A percentile compares a stretch with the other conserved stretches of the same genome.
phyloP scores from a whole-genome alignment of 2,797 vertebrate genomes.

The Manis pentadactyla region DNA sequence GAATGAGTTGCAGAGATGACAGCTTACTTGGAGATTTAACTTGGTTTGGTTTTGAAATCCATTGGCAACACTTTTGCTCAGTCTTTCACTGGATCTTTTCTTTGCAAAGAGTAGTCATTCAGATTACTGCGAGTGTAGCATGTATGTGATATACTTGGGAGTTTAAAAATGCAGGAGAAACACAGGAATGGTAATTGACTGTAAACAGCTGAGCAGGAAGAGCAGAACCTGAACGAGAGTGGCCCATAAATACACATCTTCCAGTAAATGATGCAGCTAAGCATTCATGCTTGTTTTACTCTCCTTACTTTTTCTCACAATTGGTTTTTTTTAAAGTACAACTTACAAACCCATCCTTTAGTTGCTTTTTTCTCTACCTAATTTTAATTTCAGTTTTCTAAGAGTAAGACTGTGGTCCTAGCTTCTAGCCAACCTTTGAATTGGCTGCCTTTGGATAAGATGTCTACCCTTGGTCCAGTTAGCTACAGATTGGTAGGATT shows the following conservation, averaged over 20 bases:
- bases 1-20: neutral
- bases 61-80: neutral
- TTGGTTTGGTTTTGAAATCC: neutral
- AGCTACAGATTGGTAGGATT: neutral
- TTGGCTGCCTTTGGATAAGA: neutral
- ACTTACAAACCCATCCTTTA: neutral
- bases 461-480: neutral
- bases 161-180: neutral
- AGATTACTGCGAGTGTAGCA: neutral
- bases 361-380: neutral
- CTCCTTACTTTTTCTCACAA: neutral
- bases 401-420: neutral
- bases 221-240: neutral
- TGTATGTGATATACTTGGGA: neutral
- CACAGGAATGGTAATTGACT: neutral
- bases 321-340: neutral
- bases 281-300: neutral
- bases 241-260: neutral
- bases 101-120: neutral
- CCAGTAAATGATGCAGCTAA: neutral
- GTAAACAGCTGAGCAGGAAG: neutral
- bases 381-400: neutral
- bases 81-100: neutral
- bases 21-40: neutral
- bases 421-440: neutral